Evolutionary conservation across 2,113 vertebrate species (phyloP), one percentile per base, ranked within the genome.

Genomic region (Microcebus jonahi): DNA sequence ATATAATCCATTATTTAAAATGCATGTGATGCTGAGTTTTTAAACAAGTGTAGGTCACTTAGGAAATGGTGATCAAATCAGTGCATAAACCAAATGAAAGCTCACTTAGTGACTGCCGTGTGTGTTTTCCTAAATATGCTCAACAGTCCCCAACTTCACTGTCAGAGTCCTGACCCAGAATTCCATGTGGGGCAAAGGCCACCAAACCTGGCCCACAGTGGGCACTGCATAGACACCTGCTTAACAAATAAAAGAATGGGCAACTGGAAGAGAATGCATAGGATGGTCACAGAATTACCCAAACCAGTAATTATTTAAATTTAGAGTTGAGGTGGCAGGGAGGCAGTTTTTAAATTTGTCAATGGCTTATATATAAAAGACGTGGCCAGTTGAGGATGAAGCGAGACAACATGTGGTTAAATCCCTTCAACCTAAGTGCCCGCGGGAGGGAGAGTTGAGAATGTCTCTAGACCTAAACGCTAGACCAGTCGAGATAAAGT

Each of bases 61-160:
- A 59, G 55, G 75, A 91, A 91, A 71, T 70, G 23, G 29, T 45
- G 79, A 83, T 59, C 73, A 31, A 77, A 39, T 97, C 21, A 36
- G 68, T 65, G 77, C 55, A 17, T 42, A 70, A 93, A 63, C 50
- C 55, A 65, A 65, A 50, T 4, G 34, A n/a, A 59, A 42, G 8
- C 34, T 34, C 15, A 12, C 0, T 4, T 61, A 90, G 42, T 27
- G 36, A 34, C 42, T 45, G 1, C 55, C 10, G 5, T 6, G 23
- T 59, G 11, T 57, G 12, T 42, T 50, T 82, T 8, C 15, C 39
- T 50, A 63, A 73, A 45, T 31, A 9, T 1, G 23, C 42, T 18
- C 57, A 67, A 34, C 4, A 67, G 17, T 29, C 34, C 85, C 18
- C 79, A 65, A 61, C 18, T 79, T 70, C 57, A 5, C 17, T 21